phyloP scores from a whole-genome alignment of 2,888 invertebrate genomes.

The Melolontha melolontha region DNA sequence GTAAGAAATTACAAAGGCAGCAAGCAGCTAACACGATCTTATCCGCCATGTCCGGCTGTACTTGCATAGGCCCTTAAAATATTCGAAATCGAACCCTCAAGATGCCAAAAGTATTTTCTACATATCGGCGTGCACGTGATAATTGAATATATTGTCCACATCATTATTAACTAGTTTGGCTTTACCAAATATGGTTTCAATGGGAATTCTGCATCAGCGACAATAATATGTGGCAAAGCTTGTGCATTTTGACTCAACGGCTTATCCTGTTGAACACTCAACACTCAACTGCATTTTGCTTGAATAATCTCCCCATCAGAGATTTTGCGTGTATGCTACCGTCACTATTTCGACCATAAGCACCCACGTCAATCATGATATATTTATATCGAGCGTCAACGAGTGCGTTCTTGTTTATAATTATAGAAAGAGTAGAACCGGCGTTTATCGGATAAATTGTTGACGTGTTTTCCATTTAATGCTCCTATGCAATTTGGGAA shows the following conservation, averaged over 20 bases:
- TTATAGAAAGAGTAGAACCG: conserved; percentile 38
- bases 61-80: conserved; percentile 17
- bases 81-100: conserved; percentile 15
- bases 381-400: conserved; percentile 47
- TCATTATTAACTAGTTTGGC: conserved; percentile 26
- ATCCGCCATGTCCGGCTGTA: conserved; percentile 22
- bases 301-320: conserved; percentile 5
- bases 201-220: conserved; percentile 37
- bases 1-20: conserved; percentile 5
- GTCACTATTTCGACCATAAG: conserved; percentile 36
- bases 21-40: conserved; percentile 13
- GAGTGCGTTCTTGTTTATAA: conserved; percentile 46
- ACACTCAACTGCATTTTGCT: conserved; percentile 15
- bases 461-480: no score
- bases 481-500: conserved; percentile 48
- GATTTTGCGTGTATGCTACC: conserved; percentile 4
- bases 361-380: conserved; percentile 44
- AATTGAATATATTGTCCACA: conserved; percentile 36
- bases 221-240: conserved; percentile 31
- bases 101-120: conserved; percentile 33
- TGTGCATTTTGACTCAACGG: conserved; percentile 17
- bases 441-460: conserved; percentile 43
- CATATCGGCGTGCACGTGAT: conserved; percentile 28
- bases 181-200: conserved; percentile 33
- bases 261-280: conserved; percentile 21